Base-by-base conservation (phyloP, 2,888 invertebrate species). In the Scotopteryx bipunctaria region DNA sequence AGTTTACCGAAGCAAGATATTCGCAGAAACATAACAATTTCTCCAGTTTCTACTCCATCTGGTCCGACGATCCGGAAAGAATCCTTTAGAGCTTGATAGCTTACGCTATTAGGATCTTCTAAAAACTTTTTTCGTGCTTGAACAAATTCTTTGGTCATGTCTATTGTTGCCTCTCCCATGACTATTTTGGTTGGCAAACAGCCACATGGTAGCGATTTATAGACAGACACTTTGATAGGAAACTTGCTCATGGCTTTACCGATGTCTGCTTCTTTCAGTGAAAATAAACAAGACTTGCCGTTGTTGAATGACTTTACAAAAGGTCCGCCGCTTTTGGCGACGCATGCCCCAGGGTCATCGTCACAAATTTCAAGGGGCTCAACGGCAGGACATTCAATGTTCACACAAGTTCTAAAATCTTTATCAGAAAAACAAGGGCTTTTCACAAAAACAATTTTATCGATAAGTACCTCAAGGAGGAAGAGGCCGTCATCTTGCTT, bases 241-340 rank as follows among this genome's bases (percentile, higher is more conserved):
- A 93, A 94, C 35, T 86, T 86, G 46, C 77, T 77, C 67, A 92
- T 77, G 0, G 92, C 92, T 32, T 83, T 76, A n/a, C 69, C 67
- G 0, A 93, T 91, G 19, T 92, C 91, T 4, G 72, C 62, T 32
- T 91, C 86, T 16, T 92, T 91, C 2, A 94, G 74, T 0, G 93
- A 93, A 67, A 94, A 94, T n/a, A 94, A 78, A 62, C 94, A 94
- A 0, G 94, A 94, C 73, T 94, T 94, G 16, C 94, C 94, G 60
- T 87, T 93, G 67, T 92, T 93, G 48, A 93, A 91, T 0, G 84
- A 76, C 66, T 90, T 91, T 0, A 82, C 71, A 47, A 83, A 86
- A 0, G 84, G 82, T 11, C 83, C 83, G 3, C 82, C 86, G 35
- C 81, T 82, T 36, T 76, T 83, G 5, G 78, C 76, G 3, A 67